Conservation (phyloP, 2,113 vertebrate species). For the Columbina picui region DNA sequence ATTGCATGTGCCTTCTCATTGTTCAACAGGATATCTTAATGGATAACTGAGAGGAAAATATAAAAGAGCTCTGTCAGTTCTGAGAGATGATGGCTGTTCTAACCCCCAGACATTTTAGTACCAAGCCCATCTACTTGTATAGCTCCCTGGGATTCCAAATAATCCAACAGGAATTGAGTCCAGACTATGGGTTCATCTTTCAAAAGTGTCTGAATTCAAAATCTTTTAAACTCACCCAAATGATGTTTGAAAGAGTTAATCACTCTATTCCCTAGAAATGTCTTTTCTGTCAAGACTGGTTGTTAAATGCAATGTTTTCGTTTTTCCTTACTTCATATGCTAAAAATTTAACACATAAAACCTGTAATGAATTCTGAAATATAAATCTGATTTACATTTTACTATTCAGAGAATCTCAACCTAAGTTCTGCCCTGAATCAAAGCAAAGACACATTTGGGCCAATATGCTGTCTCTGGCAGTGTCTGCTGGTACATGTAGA, state of each 20-base stretch:
- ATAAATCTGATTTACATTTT: neutral
- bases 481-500: neutral
- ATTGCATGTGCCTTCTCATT: neutral
- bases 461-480: neutral
- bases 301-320: neutral
- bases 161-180: neutral
- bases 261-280: neutral
- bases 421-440: neutral
- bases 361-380: neutral
- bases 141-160: neutral
- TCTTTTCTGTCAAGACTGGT: neutral
- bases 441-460: neutral
- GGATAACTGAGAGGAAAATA: neutral
- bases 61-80: neutral
- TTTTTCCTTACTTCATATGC: neutral
- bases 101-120: neutral
- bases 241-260: neutral
- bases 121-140: neutral
- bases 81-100: neutral
- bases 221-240: neutral
- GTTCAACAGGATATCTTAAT: neutral
- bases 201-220: neutral
- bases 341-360: neutral
- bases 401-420: neutral
- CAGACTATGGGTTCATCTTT: neutral